Conservation (phyloP, 2,797 vertebrate genomes). For the Rallus crepitans region DNA sequence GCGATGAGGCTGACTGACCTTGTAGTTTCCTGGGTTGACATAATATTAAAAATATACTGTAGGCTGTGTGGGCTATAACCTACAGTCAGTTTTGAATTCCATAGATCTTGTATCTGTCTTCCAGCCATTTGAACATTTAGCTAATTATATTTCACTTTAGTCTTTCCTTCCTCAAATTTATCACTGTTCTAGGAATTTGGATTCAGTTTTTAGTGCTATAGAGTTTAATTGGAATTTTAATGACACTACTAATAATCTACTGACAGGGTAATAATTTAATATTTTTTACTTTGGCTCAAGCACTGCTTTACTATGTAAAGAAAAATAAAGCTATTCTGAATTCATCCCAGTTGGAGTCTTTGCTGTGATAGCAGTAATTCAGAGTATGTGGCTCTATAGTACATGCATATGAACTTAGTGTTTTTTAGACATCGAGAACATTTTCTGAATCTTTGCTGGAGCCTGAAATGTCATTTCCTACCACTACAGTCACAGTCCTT, state of each 20-base stretch:
- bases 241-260: background rate
- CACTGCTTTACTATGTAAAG: background rate
- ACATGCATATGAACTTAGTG: background rate
- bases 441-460: conserved; percentile 22
- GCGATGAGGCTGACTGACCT: too few species aligned
- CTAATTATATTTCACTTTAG: background rate
- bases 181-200: background rate
- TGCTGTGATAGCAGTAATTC: background rate
- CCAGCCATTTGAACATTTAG: background rate
- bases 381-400: background rate
- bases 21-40: background rate
- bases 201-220: background rate
- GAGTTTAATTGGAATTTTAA: background rate
- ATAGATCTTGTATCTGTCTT: background rate
- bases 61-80: background rate
- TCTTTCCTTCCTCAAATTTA: background rate
- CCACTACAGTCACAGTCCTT: background rate
- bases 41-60: background rate
- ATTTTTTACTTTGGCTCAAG: background rate
- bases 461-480: conserved; percentile 16
- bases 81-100: background rate
- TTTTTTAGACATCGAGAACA: background rate
- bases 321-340: background rate
- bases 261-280: background rate
- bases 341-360: background rate